Percentiles rank a stretch among this genome's conserved stretches.
Evolutionary conservation across 2,888 invertebrate species (phyloP).

Genomic region (Lasius fuliginosus): DNA sequence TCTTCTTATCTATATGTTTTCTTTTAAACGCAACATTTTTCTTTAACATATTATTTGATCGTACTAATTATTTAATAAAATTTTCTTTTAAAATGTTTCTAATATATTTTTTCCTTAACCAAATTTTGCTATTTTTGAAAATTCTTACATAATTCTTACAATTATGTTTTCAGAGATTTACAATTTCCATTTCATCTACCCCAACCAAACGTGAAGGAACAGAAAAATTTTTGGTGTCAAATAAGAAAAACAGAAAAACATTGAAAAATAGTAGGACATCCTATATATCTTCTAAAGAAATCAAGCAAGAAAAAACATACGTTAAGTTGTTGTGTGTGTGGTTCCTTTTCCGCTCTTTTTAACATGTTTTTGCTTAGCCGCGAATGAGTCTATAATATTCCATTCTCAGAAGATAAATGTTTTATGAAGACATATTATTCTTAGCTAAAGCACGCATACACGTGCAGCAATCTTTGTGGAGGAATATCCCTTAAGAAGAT

Average conservation of each 20-base stretch:
- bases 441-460: not conserved
- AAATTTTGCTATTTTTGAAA: too few species aligned
- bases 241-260: not conserved
- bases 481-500: not conserved
- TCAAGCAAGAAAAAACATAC: not conserved
- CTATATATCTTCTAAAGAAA: not conserved
- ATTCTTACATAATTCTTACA: too few species aligned
- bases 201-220: not conserved
- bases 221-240: not conserved
- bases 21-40: not conserved
- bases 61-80: too few species aligned
- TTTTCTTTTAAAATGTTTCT: too few species aligned
- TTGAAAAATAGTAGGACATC: not conserved
- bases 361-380: not conserved
- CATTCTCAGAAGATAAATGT: conserved; percentile 14
- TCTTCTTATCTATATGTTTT: not conserved
- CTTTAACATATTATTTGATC: too few species aligned
- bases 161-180: too few species aligned
- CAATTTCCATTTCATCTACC: not conserved
- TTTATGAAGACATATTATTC: conserved; percentile 35
- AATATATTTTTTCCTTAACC: too few species aligned
- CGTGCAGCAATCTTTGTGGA: not conserved
- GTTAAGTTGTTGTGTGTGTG: not conserved
- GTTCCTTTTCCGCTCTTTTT: not conserved
- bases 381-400: not conserved